Evolutionary conservation across 1,140 invertebrate species (phyloP), one percentile per base, ranked within the genome.

Genomic region (Sminthurides bifidus): DNA sequence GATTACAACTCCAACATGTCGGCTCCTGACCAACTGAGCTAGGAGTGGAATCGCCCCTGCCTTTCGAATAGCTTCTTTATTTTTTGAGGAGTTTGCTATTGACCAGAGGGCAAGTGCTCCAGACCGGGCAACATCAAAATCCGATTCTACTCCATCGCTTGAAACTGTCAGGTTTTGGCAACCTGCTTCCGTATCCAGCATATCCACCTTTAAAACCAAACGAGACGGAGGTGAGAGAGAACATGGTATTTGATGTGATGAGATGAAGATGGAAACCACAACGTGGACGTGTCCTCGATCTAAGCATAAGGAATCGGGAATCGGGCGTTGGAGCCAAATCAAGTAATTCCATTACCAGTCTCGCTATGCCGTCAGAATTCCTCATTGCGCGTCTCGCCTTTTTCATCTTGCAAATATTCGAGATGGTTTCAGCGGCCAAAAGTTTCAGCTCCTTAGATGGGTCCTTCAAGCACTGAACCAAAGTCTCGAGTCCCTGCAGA

Each of bases 61-160:
- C 63, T 83, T 84, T 54, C 86, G 77, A 80, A 94, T 87, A 19
- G 83, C 79, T 62, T 88, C 81, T 61, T 86, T 86, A 61, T 92
- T 90, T 67, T 87, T 85, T 41, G 79, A 79, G 40, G 87, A 92
- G 27, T 81, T 80, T 21, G 87, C 85, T 62, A 91, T 74, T 2
- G 87, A 85, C 80, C 87, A 91, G 0, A 95, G 70, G 0, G 90
- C 88, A 60, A 84, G 81, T 0, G 87, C 84, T 6, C 87, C 85
- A 35, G 83, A 85, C 26, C 82, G 75, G 0, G 86, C 85, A 45
- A 92, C 85, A 52, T 76, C 73, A 24, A 75, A 23, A 24, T 59
- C 53, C 21, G 50, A 12, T 51, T 46, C 14, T 31, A 31, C 12
- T 44, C 38, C n/a, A 2, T 49, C 46, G 5, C 5, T 21, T 31